Evolutionary conservation across 2,888 invertebrate genomes (phyloP).

Genomic region (Augiades crinisus): DNA sequence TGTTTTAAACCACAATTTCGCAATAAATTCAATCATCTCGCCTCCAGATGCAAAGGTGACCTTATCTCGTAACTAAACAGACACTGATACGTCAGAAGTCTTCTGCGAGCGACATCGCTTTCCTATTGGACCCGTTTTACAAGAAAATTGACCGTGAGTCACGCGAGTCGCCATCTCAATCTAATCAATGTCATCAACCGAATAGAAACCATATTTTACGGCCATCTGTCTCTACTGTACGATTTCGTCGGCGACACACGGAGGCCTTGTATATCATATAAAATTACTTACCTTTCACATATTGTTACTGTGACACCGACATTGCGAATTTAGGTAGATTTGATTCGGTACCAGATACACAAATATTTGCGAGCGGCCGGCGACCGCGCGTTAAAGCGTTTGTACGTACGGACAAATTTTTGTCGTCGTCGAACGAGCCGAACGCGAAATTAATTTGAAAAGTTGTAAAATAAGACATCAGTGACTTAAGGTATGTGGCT

Average conservation of each 20-base stretch:
- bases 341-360: conserved; percentile 20
- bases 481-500: conserved; percentile 56
- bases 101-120: neutral
- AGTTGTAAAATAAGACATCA: conserved; percentile 55
- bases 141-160: conserved; percentile 20
- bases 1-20: neutral
- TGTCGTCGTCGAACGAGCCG: conserved; percentile 24
- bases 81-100: neutral
- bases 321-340: conserved; percentile 24
- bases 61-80: too few species aligned
- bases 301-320: conserved; percentile 22
- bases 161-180: conserved; percentile 22
- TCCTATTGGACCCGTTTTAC: neutral
- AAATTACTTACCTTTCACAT: conserved; percentile 26
- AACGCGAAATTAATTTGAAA: conserved; percentile 35
- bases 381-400: conserved; percentile 2
- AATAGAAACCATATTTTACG: conserved; percentile 21
- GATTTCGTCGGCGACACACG: conserved; percentile 21
- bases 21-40: neutral
- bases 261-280: conserved; percentile 25
- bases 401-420: conserved; percentile 5
- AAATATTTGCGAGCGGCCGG: conserved; percentile 14
- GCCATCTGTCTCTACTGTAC: conserved; percentile 18
- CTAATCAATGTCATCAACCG: conserved; percentile 22
- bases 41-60: neutral